phyloP scores from a whole-genome alignment of 1,140 invertebrate species.

The Aphidius ervi region DNA sequence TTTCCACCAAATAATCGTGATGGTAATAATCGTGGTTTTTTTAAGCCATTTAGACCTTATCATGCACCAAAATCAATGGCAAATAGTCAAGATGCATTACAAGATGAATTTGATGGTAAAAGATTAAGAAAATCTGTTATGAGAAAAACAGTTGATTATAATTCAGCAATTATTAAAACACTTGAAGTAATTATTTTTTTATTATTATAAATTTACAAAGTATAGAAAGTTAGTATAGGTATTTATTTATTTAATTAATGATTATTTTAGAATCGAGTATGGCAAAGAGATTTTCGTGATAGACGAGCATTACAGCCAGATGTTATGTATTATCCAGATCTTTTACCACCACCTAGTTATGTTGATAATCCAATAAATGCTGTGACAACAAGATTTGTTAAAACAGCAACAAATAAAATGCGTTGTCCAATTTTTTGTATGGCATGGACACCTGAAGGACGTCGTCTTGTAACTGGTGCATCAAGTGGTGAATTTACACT shows the following conservation, averaged over 20 bases:
- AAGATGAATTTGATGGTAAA: conserved; percentile 93
- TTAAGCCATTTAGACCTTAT: conserved; percentile 52
- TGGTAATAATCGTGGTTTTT: conserved; percentile 41
- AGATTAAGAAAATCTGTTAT: conserved; percentile 92
- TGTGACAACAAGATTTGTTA: conserved; percentile 93
- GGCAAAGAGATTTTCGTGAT: conserved; percentile 89
- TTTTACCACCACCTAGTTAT: conserved; percentile 85
- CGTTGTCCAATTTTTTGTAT: conserved; percentile 98
- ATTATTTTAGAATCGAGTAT: conserved; percentile 72
- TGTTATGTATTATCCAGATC: conserved; percentile 80
- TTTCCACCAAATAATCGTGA: conserved; percentile 36
- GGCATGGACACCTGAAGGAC: conserved; percentile 98
- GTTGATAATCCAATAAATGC: conserved; percentile 95
- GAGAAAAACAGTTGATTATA: conserved; percentile 97
- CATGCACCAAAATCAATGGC: conserved; percentile 49
- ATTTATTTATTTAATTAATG: background rate
- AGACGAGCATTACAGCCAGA: conserved; percentile 85
- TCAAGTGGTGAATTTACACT: conserved; percentile 99
- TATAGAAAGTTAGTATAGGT: background rate
- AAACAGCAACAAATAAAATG: conserved; percentile 99
- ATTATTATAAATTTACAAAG: conserved; percentile 20
- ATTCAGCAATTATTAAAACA: conserved; percentile 89
- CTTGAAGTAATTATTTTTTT: conserved; percentile 63
- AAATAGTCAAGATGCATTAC: conserved; percentile 45
- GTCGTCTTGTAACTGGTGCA: conserved; percentile 94